Percentiles rank a stretch among this genome's conserved stretches.
Conservation (phyloP, 1,140 invertebrate genomes). For the Lasioglossum baleicum region DNA sequence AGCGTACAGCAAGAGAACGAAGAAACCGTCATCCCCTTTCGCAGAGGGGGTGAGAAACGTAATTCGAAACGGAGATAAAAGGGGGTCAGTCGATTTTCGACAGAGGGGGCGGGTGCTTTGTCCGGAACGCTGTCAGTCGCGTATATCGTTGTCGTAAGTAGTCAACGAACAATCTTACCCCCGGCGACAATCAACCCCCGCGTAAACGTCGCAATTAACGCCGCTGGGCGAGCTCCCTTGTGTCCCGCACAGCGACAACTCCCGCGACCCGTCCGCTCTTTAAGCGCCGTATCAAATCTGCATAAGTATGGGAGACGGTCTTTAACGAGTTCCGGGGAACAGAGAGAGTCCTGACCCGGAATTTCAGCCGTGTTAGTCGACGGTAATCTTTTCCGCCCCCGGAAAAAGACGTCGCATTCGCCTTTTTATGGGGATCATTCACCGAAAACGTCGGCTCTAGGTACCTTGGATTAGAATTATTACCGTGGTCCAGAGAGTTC, state of each 20-base stretch:
- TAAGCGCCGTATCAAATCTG: conserved; percentile 23
- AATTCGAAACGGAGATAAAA: conserved; percentile 28
- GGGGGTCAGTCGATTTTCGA: conserved; percentile 7
- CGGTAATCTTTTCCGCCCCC: neutral
- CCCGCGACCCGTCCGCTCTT: neutral
- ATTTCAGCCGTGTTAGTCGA: neutral
- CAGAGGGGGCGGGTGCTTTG: conserved; percentile 15
- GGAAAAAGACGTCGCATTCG: neutral
- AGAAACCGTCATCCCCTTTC: no score
- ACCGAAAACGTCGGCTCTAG: no score
- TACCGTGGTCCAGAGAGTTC: no score
- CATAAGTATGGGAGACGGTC: conserved; percentile 9
- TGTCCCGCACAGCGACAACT: neutral
- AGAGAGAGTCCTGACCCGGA: neutral
- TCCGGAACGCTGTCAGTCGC: neutral
- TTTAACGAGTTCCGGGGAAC: conserved; percentile 2
- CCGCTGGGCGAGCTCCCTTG: neutral
- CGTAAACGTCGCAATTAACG: conserved; percentile 42
- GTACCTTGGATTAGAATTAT: no score
- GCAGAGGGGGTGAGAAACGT: neutral
- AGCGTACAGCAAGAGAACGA: no score
- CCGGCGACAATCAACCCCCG: conserved; percentile 24
- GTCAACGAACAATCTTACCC: neutral
- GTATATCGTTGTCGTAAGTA: conserved; percentile 22
- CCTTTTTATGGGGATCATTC: no score